Evolutionary conservation across 2,888 invertebrate species (phyloP), one percentile per base, ranked within the genome.

Genomic region (Meteorus cinctellus): DNA sequence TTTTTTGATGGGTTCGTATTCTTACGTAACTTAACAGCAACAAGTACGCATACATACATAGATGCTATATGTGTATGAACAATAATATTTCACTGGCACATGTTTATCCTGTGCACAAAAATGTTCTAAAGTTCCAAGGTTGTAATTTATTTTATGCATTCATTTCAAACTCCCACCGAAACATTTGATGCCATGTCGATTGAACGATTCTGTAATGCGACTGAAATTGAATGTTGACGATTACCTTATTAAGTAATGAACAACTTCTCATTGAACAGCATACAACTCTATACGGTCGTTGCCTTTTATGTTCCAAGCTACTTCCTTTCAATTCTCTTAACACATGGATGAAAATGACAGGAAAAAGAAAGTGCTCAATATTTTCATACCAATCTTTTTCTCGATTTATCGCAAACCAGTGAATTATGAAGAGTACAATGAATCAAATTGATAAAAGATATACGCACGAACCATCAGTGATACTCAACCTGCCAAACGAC

Each of bases 41-140:
- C n/a, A 19, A 2, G 19, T 55, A 19, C 19, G 8, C 55, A 2
- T 55, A 24, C 8, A 48, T n/a, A 45, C 14, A 48, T 55, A 16
- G 16, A 51, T 5, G 19, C 55, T 8, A 19, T 55, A 55, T 55
- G n/a, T 34, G 19, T 2, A 36, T 60, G n/a, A 70, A 70, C 70
- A 70, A 70, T 60, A 41, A 14, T 62, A 60, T 67, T 60, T 59
- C 34, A 31, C 59, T 67, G 73, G 55, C 67, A 67, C 12, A 29
- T 55, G 55, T 70, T 70, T 45, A 60, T 36, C 16, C 41, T 60
- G 6, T 60, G 36, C 41, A 70, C 27, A 34, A 60, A 19, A 59
- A 55, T 34, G 27, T 48, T 29, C 24, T 55, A 24, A 2, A 55
- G 19, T 55, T 55, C 10, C 8, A 24, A 24, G 55, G 55, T 55